Evolutionary conservation across 2,797 vertebrate species (phyloP).

Genomic region (Phataginus tricuspis): DNA sequence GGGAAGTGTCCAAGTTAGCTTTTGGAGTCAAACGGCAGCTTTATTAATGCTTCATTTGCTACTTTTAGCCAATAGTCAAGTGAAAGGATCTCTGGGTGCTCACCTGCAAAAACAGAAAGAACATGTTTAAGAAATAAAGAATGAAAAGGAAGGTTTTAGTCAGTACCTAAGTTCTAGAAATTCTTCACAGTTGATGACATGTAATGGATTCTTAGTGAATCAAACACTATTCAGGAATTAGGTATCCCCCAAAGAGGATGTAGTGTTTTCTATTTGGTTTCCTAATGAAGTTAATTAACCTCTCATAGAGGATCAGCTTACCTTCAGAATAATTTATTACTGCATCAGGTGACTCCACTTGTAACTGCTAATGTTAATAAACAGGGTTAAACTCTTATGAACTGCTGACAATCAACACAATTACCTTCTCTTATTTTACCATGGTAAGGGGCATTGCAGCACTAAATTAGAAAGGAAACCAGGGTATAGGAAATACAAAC

Average conservation of each 20-base stretch:
- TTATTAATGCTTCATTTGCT: background rate
- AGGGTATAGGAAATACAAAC: background rate
- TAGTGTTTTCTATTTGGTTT: background rate
- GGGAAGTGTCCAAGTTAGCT: background rate
- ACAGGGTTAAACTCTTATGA: background rate
- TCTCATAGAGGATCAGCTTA: background rate
- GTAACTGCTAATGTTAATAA: background rate
- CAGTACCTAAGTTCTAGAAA: background rate
- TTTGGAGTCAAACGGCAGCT: background rate
- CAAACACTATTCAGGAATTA: background rate
- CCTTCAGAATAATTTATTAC: background rate
- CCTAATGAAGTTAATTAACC: background rate
- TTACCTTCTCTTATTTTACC: slow-evolving; percentile 7
- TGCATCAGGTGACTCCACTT: background rate
- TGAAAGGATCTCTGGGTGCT: background rate
- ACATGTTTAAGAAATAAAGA: background rate
- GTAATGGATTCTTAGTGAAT: background rate
- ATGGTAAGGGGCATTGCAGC: background rate
- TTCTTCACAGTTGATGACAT: background rate
- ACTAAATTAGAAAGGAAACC: background rate
- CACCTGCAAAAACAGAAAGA: background rate
- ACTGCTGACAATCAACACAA: background rate
- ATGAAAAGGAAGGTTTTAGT: background rate
- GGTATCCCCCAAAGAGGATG: background rate
- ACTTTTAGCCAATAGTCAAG: background rate